phyloP scores from a whole-genome alignment of 1,140 invertebrate genomes.

The Magallana angulata region DNA sequence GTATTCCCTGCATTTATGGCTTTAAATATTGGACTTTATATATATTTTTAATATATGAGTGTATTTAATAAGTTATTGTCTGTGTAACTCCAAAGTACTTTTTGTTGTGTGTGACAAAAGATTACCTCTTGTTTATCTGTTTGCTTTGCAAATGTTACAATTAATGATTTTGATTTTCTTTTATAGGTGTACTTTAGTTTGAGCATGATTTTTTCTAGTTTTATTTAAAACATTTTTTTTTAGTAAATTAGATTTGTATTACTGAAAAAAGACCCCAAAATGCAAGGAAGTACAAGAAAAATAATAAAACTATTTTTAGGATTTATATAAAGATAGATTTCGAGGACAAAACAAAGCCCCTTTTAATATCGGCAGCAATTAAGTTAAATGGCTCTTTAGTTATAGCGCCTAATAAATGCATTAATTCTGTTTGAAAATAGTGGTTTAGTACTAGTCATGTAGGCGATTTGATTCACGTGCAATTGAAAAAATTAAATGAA shows the following conservation, averaged over 20 bases:
- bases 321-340: no score
- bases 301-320: no score
- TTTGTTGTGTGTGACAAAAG: conserved; percentile 11
- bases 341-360: no score
- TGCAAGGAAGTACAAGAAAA: no score
- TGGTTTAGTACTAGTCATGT: conserved; percentile 19
- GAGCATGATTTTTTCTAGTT: no score
- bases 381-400: no score
- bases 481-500: conserved; percentile 11
- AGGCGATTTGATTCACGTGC: conserved; percentile 24
- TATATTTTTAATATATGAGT: conserved; percentile 33
- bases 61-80: conserved; percentile 33
- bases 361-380: no score
- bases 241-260: no score
- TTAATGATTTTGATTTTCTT: background rate
- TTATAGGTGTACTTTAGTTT: background rate
- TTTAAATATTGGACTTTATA: conserved; percentile 11
- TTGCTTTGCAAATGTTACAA: background rate
- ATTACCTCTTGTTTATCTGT: conserved; percentile 16
- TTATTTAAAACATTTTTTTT: no score
- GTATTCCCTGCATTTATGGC: conserved; percentile 14
- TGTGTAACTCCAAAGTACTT: background rate
- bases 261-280: no score
- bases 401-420: no score
- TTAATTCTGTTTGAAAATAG: background rate